Evolutionary conservation across 30 jellyfish, hydroid and myxozoan genomes (phyloP), one percentile per base, ranked within the genome.

Genomic region (Nemopilema nomurai): DNA sequence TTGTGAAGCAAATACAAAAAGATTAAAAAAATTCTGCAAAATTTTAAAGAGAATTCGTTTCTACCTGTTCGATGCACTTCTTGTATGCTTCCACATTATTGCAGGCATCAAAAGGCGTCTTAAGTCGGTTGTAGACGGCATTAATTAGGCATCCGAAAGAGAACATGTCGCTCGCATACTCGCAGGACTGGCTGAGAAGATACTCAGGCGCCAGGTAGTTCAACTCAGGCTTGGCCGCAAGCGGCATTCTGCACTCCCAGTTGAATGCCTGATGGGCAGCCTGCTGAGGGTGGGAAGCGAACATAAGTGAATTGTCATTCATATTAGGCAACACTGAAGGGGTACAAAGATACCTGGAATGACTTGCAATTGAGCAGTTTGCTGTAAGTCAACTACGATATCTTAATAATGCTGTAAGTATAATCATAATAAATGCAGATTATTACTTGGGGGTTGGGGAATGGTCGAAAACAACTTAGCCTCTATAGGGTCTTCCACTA

Each of bases 51-150:
- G 57, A 41, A 41, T 41, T 41, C 13, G 13, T 41, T 3, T 41
- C 57, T 80, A 91, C 98, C 86, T 91, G 98, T 53, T 91, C 98
- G 23, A 84, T 78, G 81, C 98, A 91, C 67, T 82, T 76, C 31
- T 91, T 91, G 67, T 91, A 91, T 26, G 93, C 28, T 27, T 88
- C 91, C 52, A 91, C 83, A 65, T 75, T 81, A 62, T 91, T 90
- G 16, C 96, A 89, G 8, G 98, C 96, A 81, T 91, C 98, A 50
- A 85, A 91, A 0, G 98, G 98, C 9, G 98, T 91, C 71, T 86
- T 91, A 31, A 85, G 28, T 52, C 77, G 81, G 57, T 81, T 80
- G 81, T 85, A 91, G 62, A 87, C 93, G 28, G 98, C 98, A 76
- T 82, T 86, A 51, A 91, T 64, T 57, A 87, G 62, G 41, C 98